These are phyloP conservation scores for Sinocyclocheilus rhinocerous DNA, from an alignment of 2,113 vertebrate species.

Conservation along the genomic window DNA sequence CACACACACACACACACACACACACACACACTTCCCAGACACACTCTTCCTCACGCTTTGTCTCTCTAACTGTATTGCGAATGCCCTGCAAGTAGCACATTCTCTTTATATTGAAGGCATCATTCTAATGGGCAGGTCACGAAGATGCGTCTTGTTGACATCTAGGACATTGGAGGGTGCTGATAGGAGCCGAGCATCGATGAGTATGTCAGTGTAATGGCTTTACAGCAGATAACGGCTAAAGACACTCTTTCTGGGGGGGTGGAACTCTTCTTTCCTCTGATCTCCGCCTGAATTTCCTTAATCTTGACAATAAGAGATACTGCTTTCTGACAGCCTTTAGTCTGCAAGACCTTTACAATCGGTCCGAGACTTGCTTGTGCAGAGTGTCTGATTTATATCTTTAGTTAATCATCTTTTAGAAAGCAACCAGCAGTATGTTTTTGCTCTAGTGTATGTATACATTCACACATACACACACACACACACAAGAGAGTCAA, in stretches of 20 bases:
- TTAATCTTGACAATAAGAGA: conserved; percentile 60
- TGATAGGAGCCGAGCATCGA: conserved; percentile 51
- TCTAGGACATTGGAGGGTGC: conserved; percentile 52
- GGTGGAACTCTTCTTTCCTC: conserved; percentile 32
- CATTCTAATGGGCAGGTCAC: conserved; percentile 57
- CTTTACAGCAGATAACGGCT: conserved; percentile 37
- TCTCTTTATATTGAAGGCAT: conserved; percentile 38
- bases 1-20: background rate
- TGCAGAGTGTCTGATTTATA: conserved; percentile 51
- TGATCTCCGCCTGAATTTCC: conserved; percentile 50
- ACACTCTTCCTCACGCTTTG: conserved; percentile 36
- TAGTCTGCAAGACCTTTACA: conserved; percentile 50
- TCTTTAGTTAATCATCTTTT: conserved; percentile 60
- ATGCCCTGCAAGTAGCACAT: conserved; percentile 44
- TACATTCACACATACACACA: background rate
- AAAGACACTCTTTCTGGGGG: conserved; percentile 42
- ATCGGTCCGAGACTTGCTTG: conserved; percentile 41
- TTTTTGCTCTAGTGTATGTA: conserved; percentile 47
- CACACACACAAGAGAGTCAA: background rate
- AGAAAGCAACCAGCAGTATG: conserved; percentile 55
- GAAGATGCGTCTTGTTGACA: conserved; percentile 56
- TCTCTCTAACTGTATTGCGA: conserved; percentile 47
- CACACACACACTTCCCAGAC: conserved; percentile 1
- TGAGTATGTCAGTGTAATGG: conserved; percentile 40
- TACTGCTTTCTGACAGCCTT: conserved; percentile 54